These are phyloP conservation scores for Digitonthophagus gazella DNA, from an alignment of 2,888 invertebrate species.

Conservation along the genomic window DNA sequence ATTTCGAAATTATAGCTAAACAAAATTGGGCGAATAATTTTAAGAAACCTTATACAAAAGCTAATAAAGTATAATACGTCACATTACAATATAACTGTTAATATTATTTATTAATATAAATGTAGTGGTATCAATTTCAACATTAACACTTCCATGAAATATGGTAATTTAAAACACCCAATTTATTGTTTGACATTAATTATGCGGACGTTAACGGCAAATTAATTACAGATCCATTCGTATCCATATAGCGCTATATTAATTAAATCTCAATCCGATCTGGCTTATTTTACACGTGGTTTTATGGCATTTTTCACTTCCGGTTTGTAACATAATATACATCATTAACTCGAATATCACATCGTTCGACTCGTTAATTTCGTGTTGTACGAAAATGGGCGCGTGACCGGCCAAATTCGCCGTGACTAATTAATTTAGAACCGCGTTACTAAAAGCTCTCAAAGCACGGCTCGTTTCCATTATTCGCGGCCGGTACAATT, in stretches of 20 bases:
- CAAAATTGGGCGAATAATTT: no score
- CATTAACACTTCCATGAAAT: neutral
- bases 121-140: no score
- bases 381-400: neutral
- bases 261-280: neutral
- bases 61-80: no score
- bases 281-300: neutral
- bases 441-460: neutral
- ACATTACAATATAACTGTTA: no score
- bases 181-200: neutral
- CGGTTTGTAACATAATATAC: neutral
- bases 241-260: neutral
- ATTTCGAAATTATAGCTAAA: no score
- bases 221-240: neutral
- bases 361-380: neutral
- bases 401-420: neutral
- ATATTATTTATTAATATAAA: no score
- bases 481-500: neutral
- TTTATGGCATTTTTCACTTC: neutral
- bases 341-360: neutral
- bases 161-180: neutral
- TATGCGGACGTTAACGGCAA: neutral
- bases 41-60: no score
- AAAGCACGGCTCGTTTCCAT: neutral
- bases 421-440: neutral